Base-by-base conservation (phyloP, 2,888 invertebrate genomes). In the Phlogophora meticulosa region DNA sequence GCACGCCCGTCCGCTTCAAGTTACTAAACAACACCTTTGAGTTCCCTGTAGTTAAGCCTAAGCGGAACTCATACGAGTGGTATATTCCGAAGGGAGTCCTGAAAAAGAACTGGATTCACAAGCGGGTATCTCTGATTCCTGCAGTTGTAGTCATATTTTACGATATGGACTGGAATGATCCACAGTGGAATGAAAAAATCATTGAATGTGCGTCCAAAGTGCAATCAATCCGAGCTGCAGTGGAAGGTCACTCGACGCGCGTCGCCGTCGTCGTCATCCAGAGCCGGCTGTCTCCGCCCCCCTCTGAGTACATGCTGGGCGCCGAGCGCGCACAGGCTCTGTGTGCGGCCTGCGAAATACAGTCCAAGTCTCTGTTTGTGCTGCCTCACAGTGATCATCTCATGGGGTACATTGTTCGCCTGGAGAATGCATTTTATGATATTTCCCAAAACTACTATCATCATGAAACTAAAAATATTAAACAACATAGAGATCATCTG, bases 151-250 rank as follows among this genome's bases (percentile, higher is more conserved):
- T 99, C 3, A 96, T 99, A 72, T 99, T 99, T 92, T 98, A 98
- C 91, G 99, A 99, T 87, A 96, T 99, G 88, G 99, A 99, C 93
- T 99, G 99, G 99, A 98, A 98, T 89, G 99, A 99, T 92, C 96
- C 97, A 0, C 97, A 97, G 76, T 99, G 99, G 99, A 98, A 98
- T 81, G 99, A 99, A 82, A 99, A 98, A 89, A 98, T 98, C 88
- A 97, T 98, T 84, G 99, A 99, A 91, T 99, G 99, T 92, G 98
- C 98, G 10, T 98, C 98, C 0, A 96, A 98, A 83, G 98, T 99
- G 38, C 98, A 99, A 90, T 97, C 97, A 0, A 96, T 98, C 76
- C 97, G 98, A 81, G 96, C 97, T 45, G 97, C 97, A 3, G 95
- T 98, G 49, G 97, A 97, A 87, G 97, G 97, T 1, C 96, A 97